A percentile compares a stretch with the other conserved stretches of the same genome.
phyloP scores from a whole-genome alignment of 1,140 invertebrate genomes.

The Drosophila saltans region DNA sequence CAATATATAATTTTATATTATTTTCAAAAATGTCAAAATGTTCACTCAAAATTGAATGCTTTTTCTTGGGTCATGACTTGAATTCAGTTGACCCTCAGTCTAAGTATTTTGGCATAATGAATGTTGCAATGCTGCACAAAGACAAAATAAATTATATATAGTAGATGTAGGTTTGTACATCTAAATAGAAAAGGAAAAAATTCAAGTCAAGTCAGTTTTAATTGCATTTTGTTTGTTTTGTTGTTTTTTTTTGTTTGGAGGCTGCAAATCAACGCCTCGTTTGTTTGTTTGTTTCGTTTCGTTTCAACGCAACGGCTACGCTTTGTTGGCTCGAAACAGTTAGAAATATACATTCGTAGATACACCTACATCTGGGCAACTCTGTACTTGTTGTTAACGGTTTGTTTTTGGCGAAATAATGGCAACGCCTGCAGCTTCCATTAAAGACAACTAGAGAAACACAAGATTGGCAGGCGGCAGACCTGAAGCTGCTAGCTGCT shows the following conservation, averaged over 20 bases:
- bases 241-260: slow-evolving; percentile 18
- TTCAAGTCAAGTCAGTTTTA: slow-evolving; percentile 10
- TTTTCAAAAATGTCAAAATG: background rate
- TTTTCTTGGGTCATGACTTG: background rate
- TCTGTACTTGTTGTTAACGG: slow-evolving; percentile 8
- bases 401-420: slow-evolving; percentile 21
- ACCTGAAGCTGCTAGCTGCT: background rate
- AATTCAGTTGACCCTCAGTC: background rate
- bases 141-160: slow-evolving; percentile 24
- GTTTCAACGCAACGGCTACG: slow-evolving; percentile 40
- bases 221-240: slow-evolving; percentile 22
- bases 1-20: background rate
- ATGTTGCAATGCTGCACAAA: slow-evolving; percentile 46
- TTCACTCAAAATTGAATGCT: background rate
- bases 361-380: slow-evolving; percentile 20
- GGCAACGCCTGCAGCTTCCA: slow-evolving; percentile 43
- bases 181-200: background rate
- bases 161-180: background rate
- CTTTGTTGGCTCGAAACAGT: slow-evolving; percentile 53
- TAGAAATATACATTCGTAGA: background rate
- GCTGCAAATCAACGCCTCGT: slow-evolving; percentile 59
- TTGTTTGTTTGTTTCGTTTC: background rate
- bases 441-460: slow-evolving; percentile 4
- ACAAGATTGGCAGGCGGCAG: slow-evolving; percentile 20
- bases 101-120: slow-evolving; percentile 16